These are phyloP conservation scores for Stenichneumon culpator DNA, from an alignment of 2,888 invertebrate species.

Conservation along the genomic window DNA sequence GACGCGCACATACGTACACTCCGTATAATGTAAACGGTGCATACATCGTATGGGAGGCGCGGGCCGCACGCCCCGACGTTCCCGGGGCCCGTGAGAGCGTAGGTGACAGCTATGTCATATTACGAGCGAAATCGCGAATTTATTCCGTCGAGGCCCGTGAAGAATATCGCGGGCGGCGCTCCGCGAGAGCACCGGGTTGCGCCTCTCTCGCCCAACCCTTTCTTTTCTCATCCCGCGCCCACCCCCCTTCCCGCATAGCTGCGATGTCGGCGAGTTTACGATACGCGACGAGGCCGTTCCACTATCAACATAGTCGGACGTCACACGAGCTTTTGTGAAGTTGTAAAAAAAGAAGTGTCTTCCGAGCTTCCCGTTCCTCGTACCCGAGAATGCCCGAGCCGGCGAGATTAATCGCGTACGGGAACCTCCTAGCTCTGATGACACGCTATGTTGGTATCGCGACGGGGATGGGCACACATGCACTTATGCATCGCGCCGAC, in stretches of 20 bases:
- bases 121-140: constrained; percentile 76
- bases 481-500: constrained; percentile 17
- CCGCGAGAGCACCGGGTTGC: constrained; percentile 39
- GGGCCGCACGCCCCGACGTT: constrained; percentile 57
- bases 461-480: constrained; percentile 13
- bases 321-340: constrained; percentile 10
- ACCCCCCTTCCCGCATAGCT: background rate
- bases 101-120: constrained; percentile 73
- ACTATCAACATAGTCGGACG: constrained; percentile 31
- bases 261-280: constrained; percentile 55
- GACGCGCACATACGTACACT: constrained; percentile 34
- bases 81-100: constrained; percentile 39
- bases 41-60: constrained; percentile 62
- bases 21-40: constrained; percentile 50
- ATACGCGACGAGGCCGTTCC: constrained; percentile 14
- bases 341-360: constrained; percentile 42
- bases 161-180: constrained; percentile 39
- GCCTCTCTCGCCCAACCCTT: constrained; percentile 12
- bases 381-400: constrained; percentile 39
- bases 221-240: constrained; percentile 25
- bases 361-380: constrained; percentile 37
- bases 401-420: constrained; percentile 54
- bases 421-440: constrained; percentile 1
- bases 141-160: constrained; percentile 69
- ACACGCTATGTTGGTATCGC: constrained; percentile 8